Evolutionary conservation across 2,888 invertebrate species (phyloP), one percentile per base, ranked within the genome.

Genomic region (Ceraclea dissimilis): DNA sequence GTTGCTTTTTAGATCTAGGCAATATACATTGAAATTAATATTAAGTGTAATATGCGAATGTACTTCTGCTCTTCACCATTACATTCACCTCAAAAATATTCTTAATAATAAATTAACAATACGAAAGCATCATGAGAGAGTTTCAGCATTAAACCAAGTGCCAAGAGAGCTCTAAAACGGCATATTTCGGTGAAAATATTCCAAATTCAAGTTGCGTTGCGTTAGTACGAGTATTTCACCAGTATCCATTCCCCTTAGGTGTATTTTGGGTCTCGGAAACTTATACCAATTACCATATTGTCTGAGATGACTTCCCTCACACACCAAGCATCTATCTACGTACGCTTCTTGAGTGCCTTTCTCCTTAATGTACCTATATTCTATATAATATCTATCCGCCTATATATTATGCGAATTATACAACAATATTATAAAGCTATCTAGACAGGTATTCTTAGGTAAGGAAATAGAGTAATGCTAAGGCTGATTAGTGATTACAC

Each of bases 201-300:
- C 47, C 19, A 13, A 31, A 52, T 47, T 47, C 19, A 52, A 47
- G 16, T 18, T 22, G 34, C n/a, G 39, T 39, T 39, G 16, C 16
- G 44, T 46, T 18, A 22, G 18, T n/a, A n/a, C n/a, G n/a, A n/a
- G n/a, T 31, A 33, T 17, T 20, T 47, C 17, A 16, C 6, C 17
- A 26, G 52, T 20, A 43, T n/a, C 18, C 39, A 39, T 39, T 39
- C 31, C 21, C 34, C 52, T 31, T 22, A 31, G 47, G 52, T 47
- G 52, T 52, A 33, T 47, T 52, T 26, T 18, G 47, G 39, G 52
- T 47, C 26, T 52, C 47, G 17, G 20, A 47, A 52, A 52, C 52
- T 52, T 47, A 52, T 47, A 47, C 46, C 52, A 52, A 52, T 52
- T 48, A 52, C 31, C 47, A 47, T 47, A 47, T 47, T 20, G 47